phyloP scores from a whole-genome alignment of 2,888 invertebrate species.

The Lithosia quadra region DNA sequence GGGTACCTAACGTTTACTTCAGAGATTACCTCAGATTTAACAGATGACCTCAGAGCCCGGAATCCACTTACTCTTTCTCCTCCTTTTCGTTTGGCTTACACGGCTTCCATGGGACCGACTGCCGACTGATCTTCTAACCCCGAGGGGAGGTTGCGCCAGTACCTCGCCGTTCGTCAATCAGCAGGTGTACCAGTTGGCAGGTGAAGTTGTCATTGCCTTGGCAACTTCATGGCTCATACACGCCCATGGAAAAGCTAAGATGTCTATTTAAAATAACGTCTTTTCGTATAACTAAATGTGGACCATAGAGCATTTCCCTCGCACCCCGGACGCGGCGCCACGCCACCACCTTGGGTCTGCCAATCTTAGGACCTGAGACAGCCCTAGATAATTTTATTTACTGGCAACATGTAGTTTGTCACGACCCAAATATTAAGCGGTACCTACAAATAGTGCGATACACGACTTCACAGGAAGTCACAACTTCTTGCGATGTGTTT shows the following conservation, averaged over 20 bases:
- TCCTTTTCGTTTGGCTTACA: no score
- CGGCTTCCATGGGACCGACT: no score
- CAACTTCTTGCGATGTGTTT: conserved; percentile 7
- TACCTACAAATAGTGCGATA: conserved; percentile 36
- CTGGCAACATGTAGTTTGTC: conserved; percentile 60
- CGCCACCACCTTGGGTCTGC: not conserved
- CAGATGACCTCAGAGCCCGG: no score
- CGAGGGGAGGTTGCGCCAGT: not conserved
- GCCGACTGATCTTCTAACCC: not conserved
- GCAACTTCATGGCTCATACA: not conserved
- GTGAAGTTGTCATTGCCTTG: not conserved
- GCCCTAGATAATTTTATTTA: conserved; percentile 52
- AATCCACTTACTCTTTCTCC: no score
- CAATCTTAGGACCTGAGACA: conserved; percentile 18
- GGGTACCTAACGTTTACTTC: no score
- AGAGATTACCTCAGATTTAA: no score
- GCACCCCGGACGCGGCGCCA: not conserved
- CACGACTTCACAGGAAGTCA: not conserved
- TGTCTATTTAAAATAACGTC: not conserved
- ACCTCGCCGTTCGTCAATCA: not conserved
- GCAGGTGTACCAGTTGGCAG: not conserved
- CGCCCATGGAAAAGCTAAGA: not conserved
- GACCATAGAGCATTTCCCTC: no score
- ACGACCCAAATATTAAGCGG: conserved; percentile 70
- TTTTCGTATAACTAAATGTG: no score